Base-by-base conservation (phyloP, 2,888 invertebrate species). In the Agonopterix heracliana region DNA sequence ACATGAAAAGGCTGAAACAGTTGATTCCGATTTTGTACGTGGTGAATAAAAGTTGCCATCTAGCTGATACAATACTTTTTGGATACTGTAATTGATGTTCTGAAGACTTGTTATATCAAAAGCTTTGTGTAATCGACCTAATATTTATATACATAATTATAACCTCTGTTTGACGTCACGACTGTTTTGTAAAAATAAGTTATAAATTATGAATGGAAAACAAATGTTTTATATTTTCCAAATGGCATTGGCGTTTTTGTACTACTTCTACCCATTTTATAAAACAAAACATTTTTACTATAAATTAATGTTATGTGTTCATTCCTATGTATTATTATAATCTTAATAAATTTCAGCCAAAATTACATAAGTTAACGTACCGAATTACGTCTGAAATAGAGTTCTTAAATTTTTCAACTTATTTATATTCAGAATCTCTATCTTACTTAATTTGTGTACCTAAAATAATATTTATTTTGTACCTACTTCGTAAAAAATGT, bases 1-100 rank as follows among this genome's bases (percentile, higher is more conserved):
- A 81, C 76, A 76, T 70, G 73, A 84, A 79, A 88, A 88, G 88
- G 86, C 88, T 88, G 88, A 87, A 71, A 75, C 57, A 63, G 66
- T 74, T 78, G 70, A 78, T 73, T 75, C 75, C 73, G 78, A 72
- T 81, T 81, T 80, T 78, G 75, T 79, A 51, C 48, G 43, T 52
- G 49, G 46, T 52, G 49, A 48, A 44, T 41, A 48, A 44, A 40
- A 41, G 52, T 44, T 52, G 48, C 47, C 49, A 46, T 49, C 46
- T 49, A 49, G 34, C 26, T 46, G n/a, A 12, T 49, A 26, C 26
- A 5, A 49, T 41, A 10, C 41, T 41, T 11, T 41, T 41, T 41
- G 41, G 13, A 41, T 13, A 41, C n/a, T 38, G 38, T 38, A 38
- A 38, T 38, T 38, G 38, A 38, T 38, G 38, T 38, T 38, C 38